Base-by-base conservation (phyloP, 2,888 invertebrate species). In the Sinodicranocentrus sp. region DNA sequence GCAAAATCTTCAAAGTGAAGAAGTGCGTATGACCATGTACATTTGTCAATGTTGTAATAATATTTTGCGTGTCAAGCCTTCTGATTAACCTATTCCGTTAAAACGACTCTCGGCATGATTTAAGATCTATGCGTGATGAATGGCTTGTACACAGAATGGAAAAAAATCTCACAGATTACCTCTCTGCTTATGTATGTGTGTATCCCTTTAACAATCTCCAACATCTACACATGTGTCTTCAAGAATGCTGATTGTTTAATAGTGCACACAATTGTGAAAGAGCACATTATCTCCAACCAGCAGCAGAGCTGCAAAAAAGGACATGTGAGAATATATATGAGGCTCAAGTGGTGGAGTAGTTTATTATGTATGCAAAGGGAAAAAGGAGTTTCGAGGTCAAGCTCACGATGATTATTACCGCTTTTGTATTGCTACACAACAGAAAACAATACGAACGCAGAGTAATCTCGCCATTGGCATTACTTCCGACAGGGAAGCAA, bases 401-500 rank as follows among this genome's bases (percentile, higher is more conserved):
- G 10, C 26, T 33, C 26, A 23, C 17, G 59, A 70, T 70, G 68
- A 48, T 28, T 28, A 43, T 52, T 39, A 54, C 57, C 57, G 39
- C 21, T 65, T 25, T 63, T 75, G 33, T 33, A 75, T 75, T 75
- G 75, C 75, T 65, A 25, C 65, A 76, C 23, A n/a, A 67, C 73
- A 59, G 17, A 3, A 17, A 39, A 33, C 23, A 25, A 68, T 65
- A 19, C 26, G 25, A 17, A 48, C 33, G 33, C n/a, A n/a, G n/a
- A n/a, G n/a, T 54, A 76, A 25, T 61, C n/a, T 39, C 44, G 70
- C 70, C 78, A 68, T 67, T 67, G 77, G 79, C 43, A 79, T 67
- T 82, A 84, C 84, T 84, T 84, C 84, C 84, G 79, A 79, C 84
- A 84, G 71, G 84, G 84, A 84, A 84, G 84, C 84, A 78, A 77